Base-by-base conservation (phyloP, 2,888 invertebrate genomes). In the Eupithecia exiguata region DNA sequence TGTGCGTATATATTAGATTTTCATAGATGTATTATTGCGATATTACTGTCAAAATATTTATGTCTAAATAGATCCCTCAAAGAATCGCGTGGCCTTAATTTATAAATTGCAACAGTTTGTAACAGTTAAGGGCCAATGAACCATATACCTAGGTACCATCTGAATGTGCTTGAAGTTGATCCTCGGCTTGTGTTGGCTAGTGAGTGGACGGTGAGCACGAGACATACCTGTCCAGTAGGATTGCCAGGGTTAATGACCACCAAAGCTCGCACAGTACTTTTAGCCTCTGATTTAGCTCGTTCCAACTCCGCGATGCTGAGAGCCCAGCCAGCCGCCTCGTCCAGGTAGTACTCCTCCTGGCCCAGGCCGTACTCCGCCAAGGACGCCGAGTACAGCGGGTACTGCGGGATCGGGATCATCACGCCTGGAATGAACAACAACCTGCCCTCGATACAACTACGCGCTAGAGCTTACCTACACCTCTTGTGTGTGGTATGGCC, bases 191-290 rank as follows among this genome's bases (percentile, higher is more conserved):
- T n/a, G n/a, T n/a, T n/a, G n/a, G n/a, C n/a, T n/a, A n/a, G n/a
- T n/a, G n/a, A 36, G 36, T 12, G 14, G 0, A 40, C 40, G 5
- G 16, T 46, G 30, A 3, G 2, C 4, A 18, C 18, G n/a, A 49
- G 7, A n/a, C n/a, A 21, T 38, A 90, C 92, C 91, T 97, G 97
- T n/a, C 99, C 99, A 30, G 99, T 99, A 14, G 99, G 99, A 92
- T 99, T 99, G 72, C 99, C 99, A 0, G 99, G 99, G 92, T 99
- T 99, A 83, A 99, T 99, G 67, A 99, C 96, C 21, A 98, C 98
- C 66, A 99, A 94, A 0, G 97, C 98, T 70, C 98, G 95, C 0
- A 98, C 98, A 75, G 95, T 93, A 87, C 96, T 96, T 0, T 84
- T 84, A 75, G 95, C 92, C 49, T 95, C 95, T 0, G 0, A 46